Conservation (phyloP, 2,888 invertebrate genomes). For the Cyaniris semiargus region DNA sequence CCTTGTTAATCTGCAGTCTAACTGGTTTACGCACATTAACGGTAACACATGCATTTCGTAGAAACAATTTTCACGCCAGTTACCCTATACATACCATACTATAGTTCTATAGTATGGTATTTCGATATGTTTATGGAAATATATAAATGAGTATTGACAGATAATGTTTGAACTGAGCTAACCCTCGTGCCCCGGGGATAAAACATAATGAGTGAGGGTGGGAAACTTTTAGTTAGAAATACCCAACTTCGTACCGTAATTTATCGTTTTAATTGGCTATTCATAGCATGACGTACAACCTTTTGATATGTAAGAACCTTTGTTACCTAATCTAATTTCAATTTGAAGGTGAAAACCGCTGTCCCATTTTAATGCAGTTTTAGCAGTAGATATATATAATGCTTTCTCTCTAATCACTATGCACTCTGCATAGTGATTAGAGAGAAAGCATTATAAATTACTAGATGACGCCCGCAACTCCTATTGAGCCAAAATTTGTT, state of each 20-base stretch:
- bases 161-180: not conserved
- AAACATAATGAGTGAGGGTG: not conserved
- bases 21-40: too few relatives aligned
- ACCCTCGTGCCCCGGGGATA: not conserved
- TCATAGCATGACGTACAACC: not conserved
- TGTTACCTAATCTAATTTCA: not conserved
- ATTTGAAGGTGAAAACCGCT: not conserved
- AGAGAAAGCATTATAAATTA: too few relatives aligned
- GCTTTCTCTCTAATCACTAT: too few relatives aligned
- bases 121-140: not conserved
- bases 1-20: too few relatives aligned
- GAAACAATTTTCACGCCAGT: too few relatives aligned
- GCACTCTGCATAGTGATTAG: too few relatives aligned
- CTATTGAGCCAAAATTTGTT: too few relatives aligned
- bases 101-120: not conserved
- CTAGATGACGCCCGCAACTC: too few relatives aligned
- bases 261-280: slow-evolving; percentile 1
- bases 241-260: not conserved
- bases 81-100: too few relatives aligned
- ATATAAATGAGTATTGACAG: not conserved
- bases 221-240: not conserved
- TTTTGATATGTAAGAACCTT: not conserved
- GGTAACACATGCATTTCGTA: too few relatives aligned
- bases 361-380: not conserved
- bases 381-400: too few relatives aligned